phyloP scores from a whole-genome alignment of 2,797 vertebrate species.

The Sebastes wilsoni region DNA sequence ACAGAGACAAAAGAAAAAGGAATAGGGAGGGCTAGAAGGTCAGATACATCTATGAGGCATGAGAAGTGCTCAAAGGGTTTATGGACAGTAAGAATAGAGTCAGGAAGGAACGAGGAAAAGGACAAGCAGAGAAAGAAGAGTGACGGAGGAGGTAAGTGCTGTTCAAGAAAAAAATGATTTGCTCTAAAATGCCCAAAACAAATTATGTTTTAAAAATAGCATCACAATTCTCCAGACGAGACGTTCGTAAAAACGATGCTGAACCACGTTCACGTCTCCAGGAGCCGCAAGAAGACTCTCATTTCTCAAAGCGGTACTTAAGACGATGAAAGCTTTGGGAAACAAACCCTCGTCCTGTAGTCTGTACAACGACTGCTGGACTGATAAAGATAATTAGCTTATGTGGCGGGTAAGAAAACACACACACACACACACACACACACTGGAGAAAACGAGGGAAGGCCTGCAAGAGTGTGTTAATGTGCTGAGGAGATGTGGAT shows the following conservation, averaged over 20 bases:
- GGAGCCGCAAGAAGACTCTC: conserved; percentile 12
- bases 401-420: conserved; percentile 23
- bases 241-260: not conserved
- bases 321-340: conserved; percentile 48
- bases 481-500: conserved; percentile 19
- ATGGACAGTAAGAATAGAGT: not conserved
- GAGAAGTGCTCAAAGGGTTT: not conserved
- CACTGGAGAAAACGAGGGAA: not conserved
- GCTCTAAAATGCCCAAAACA: not conserved
- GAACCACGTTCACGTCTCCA: not conserved
- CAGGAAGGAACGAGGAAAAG: rapidly evolving
- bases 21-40: not conserved
- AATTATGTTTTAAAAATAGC: not conserved
- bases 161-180: not conserved
- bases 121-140: not conserved
- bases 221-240: not conserved
- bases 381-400: conserved; percentile 67
- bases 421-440: conserved; percentile 15
- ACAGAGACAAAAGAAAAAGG: not conserved
- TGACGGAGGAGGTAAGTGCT: not conserved
- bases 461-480: conserved; percentile 2
- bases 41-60: not conserved
- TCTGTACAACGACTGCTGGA: conserved; percentile 19
- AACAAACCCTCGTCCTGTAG: conserved; percentile 38
- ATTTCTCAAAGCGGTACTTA: conserved; percentile 41